A percentile compares a stretch with the other conserved stretches of the same genome.
phyloP scores from a whole-genome alignment of 2,888 invertebrate genomes.

The Pimpla rufipes region DNA sequence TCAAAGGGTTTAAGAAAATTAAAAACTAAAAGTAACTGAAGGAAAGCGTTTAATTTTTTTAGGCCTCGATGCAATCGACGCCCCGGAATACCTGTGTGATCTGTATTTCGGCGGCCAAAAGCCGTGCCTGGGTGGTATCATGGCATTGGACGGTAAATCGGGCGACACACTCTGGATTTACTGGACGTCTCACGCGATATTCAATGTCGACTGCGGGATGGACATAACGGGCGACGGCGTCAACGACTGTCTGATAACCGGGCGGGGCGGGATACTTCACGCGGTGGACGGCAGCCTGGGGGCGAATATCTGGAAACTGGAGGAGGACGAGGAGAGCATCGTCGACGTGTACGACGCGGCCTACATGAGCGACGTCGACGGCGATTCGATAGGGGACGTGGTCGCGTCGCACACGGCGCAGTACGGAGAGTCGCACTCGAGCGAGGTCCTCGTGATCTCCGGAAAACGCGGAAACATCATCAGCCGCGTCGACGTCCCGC shows the following conservation, averaged over 20 bases:
- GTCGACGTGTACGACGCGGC: conserved; percentile 90
- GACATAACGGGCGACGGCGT: conserved; percentile 90
- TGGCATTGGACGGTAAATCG: conserved; percentile 91
- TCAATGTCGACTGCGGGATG: conserved; percentile 90
- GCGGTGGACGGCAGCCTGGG: conserved; percentile 90
- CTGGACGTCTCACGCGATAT: conserved; percentile 91
- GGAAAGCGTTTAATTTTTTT: background rate
- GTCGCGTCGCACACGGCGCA: conserved; percentile 89
- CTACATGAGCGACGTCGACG: conserved; percentile 90
- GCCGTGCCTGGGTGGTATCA: conserved; percentile 91
- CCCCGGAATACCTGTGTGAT: conserved; percentile 88
- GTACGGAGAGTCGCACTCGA: conserved; percentile 86
- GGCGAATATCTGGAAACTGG: conserved; percentile 88
- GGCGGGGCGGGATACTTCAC: conserved; percentile 89
- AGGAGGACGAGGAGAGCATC: conserved; percentile 73
- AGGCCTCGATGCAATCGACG: conserved; percentile 80
- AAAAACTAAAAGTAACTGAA: background rate
- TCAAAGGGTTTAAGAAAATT: background rate
- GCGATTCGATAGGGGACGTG: conserved; percentile 90
- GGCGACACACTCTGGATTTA: conserved; percentile 91
- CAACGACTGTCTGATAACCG: conserved; percentile 91
- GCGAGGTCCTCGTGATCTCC: conserved; percentile 90
- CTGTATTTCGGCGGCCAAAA: conserved; percentile 89
- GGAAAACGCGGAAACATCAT: conserved; percentile 90
- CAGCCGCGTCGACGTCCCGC: conserved; percentile 88